Base-by-base conservation (phyloP, 2,888 invertebrate genomes). In the Meandrusa payeni region DNA sequence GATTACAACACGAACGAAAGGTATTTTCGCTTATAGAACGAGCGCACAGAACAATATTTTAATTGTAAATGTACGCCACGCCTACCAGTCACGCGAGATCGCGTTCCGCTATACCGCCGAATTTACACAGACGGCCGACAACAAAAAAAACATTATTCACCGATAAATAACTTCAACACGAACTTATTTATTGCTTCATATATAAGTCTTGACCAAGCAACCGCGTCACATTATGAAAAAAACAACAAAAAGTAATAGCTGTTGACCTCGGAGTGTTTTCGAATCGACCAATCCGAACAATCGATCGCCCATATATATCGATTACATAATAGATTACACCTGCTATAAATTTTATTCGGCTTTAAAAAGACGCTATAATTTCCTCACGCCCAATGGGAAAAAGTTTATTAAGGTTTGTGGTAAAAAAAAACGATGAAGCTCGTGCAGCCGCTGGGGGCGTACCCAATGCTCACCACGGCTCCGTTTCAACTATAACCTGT, bases 41-140 rank as follows among this genome's bases (percentile, higher is more conserved):
- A 57, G 54, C 61, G 52, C 58, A 53, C 65, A 64, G 63, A 61
- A 71, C 76, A 72, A 76, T 78, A 77, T 85, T 85, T 76, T 85
- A 85, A 80, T 81, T 82, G 76, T 79, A 75, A 82, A 76, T 72
- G 73, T 59, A 69, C 52, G 67, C 79, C 74, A 71, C 86, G 78
- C 86, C 83, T 73, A 57, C 59, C 46, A 47, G 80, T 76, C 88
- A 88, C 88, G 88, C 87, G 63, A 88, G 73, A 78, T 86, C 76
- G 86, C 86, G 86, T 87, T 86, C 68, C 59, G 38, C 50, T 56
- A 56, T 47, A 56, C 55, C 50, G 41, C 55, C 54, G 44, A 55
- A 61, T 57, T 53, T 54, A 57, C 53, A 51, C 45, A 39, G 41
- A 41, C 41, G 50, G 51, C 52, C 54, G 51, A 50, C 44, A 50